A percentile compares a stretch with the other conserved stretches of the same genome.
These are phyloP conservation scores for Drosophila tanythrix DNA, from an alignment of 2,888 invertebrate species.

Conservation along the genomic window DNA sequence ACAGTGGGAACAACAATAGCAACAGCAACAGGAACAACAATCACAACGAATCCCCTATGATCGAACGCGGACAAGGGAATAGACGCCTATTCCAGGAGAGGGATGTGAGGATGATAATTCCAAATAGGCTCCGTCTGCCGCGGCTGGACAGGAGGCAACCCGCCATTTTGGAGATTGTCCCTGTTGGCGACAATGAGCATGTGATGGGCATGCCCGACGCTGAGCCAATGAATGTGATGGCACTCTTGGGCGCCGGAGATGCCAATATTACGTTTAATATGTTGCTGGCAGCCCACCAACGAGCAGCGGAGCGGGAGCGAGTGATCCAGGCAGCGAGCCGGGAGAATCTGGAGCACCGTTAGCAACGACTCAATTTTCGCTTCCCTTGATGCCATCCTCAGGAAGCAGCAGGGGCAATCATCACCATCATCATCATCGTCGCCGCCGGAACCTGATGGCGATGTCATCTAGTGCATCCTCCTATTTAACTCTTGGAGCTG, in stretches of 20 bases:
- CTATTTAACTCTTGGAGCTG: too few relatives aligned
- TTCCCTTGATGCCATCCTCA: slow-evolving; percentile 31
- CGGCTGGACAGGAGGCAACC: too few relatives aligned
- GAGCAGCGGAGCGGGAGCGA: too few relatives aligned
- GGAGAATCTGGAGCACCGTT: too few relatives aligned
- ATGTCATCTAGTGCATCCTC: slow-evolving; percentile 40
- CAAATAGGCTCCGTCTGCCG: too few relatives aligned
- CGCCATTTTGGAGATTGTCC: background rate
- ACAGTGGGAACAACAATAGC: slow-evolving; percentile 3
- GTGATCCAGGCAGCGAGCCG: too few relatives aligned
- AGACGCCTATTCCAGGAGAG: too few relatives aligned
- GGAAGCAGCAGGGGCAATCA: background rate
- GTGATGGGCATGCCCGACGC: slow-evolving; percentile 47
- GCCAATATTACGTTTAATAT: background rate
- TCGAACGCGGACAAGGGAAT: too few relatives aligned
- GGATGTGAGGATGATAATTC: too few relatives aligned
- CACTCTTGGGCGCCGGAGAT: slow-evolving; percentile 49
- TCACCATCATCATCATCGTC: background rate
- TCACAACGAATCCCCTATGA: too few relatives aligned
- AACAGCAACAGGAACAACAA: too few relatives aligned
- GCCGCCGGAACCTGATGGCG: slow-evolving; percentile 49
- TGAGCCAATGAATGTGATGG: slow-evolving; percentile 23
- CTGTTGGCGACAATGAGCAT: slow-evolving; percentile 43
- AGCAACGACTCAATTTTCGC: background rate
- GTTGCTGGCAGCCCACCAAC: too few relatives aligned